Evolutionary conservation across 23 tunicate species (phyloP).

Genomic region (Ascidia mentula): DNA sequence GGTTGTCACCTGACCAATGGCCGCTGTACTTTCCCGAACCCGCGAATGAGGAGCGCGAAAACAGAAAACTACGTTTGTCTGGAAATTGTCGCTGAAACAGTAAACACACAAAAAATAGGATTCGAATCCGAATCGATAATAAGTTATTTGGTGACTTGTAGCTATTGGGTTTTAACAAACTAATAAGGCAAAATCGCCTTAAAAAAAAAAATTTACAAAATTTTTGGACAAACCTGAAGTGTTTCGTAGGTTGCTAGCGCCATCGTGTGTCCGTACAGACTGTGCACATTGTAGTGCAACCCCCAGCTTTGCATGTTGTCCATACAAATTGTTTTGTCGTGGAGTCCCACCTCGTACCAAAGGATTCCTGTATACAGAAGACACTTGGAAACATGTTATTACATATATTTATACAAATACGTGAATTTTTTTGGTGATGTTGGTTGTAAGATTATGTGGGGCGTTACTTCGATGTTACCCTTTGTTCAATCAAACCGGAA

Average conservation of each 20-base stretch:
- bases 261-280: slow-evolving; percentile 97
- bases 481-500: too few relatives aligned
- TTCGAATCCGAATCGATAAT: too few relatives aligned
- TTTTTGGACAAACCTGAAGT: slow-evolving; percentile 24
- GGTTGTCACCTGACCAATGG: slow-evolving; percentile 98
- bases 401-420: too few relatives aligned
- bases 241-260: slow-evolving; percentile 68
- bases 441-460: too few relatives aligned
- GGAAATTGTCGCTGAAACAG: slow-evolving; percentile 48
- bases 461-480: too few relatives aligned
- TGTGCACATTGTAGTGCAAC: slow-evolving; percentile 87
- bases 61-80: slow-evolving; percentile 71
- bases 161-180: too few relatives aligned
- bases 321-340: slow-evolving; percentile 92
- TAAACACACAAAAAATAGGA: too few relatives aligned
- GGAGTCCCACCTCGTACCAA: slow-evolving; percentile 72
- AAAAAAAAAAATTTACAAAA: too few relatives aligned
- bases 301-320: slow-evolving; percentile 72
- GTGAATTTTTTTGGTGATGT: too few relatives aligned
- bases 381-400: background rate
- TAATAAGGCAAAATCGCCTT: too few relatives aligned
- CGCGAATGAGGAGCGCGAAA: slow-evolving; percentile 88
- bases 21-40: slow-evolving; percentile 91
- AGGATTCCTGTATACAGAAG: slow-evolving; percentile 45
- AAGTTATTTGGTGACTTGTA: too few relatives aligned